Evolutionary conservation across 2,888 invertebrate genomes (phyloP).

Genomic region (Nematopogon swammerdamellus): DNA sequence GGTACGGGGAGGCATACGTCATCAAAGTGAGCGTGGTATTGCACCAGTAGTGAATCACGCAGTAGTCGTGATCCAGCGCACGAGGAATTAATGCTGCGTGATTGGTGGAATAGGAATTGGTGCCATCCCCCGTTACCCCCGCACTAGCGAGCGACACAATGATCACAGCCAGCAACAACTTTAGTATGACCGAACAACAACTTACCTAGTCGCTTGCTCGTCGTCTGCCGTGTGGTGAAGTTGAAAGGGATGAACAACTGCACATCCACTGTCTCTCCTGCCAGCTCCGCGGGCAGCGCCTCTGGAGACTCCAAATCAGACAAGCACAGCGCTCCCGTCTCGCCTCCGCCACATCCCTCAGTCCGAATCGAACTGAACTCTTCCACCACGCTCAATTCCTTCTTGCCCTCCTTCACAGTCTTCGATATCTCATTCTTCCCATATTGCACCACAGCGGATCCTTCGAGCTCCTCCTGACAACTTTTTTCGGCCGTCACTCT

Average conservation of each 20-base stretch:
- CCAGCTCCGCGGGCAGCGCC: slow-evolving; percentile 50
- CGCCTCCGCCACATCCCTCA: slow-evolving; percentile 39
- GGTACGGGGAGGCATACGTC: too few relatives aligned
- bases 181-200: too few relatives aligned
- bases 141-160: too few relatives aligned
- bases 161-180: too few relatives aligned
- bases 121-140: too few relatives aligned
- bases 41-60: too few relatives aligned
- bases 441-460: slow-evolving; percentile 52
- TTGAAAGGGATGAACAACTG: slow-evolving; percentile 69
- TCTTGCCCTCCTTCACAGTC: slow-evolving; percentile 26
- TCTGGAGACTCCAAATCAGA: slow-evolving; percentile 51
- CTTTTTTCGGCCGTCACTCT: slow-evolving; percentile 47
- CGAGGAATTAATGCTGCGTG: too few relatives aligned
- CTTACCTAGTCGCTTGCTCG: slow-evolving; percentile 46
- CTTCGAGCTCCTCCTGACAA: slow-evolving; percentile 46
- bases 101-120: too few relatives aligned
- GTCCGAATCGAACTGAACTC: slow-evolving; percentile 40
- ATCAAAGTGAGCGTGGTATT: too few relatives aligned
- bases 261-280: slow-evolving; percentile 38
- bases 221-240: slow-evolving; percentile 48
- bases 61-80: too few relatives aligned
- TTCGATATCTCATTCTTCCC: slow-evolving; percentile 9
- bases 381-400: slow-evolving; percentile 23
- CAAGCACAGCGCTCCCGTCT: slow-evolving; percentile 48